phyloP scores from a whole-genome alignment of 2,888 invertebrate genomes.

The Harpalus rufipes region DNA sequence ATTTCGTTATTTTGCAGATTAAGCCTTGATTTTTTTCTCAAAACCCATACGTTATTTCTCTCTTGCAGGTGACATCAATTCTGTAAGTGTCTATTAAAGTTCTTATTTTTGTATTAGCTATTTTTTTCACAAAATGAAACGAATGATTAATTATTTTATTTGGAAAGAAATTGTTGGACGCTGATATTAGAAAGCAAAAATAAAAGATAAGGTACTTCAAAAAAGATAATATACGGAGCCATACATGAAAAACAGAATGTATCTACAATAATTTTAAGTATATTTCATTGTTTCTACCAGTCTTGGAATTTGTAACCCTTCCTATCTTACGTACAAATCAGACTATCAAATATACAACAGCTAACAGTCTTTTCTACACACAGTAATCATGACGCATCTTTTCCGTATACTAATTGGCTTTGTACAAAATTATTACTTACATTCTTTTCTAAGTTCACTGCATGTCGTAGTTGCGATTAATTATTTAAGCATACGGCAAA shows the following conservation, averaged over 20 bases:
- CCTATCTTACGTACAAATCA: constrained; percentile 58
- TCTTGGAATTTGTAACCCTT: constrained; percentile 64
- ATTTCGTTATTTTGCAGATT: too few relatives aligned
- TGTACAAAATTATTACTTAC: constrained; percentile 69
- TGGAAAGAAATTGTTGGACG: neutral
- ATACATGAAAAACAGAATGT: constrained; percentile 61
- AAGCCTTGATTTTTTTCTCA: too few relatives aligned
- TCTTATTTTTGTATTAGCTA: too few relatives aligned
- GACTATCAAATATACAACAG: constrained; percentile 62
- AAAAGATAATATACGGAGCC: constrained; percentile 11
- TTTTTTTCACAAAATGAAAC: too few relatives aligned
- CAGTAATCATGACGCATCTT: constrained; percentile 49
- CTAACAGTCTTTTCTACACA: constrained; percentile 53
- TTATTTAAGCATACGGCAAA: constrained; percentile 62
- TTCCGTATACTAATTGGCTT: constrained; percentile 70
- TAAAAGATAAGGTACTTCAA: constrained; percentile 29
- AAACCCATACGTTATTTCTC: too few relatives aligned
- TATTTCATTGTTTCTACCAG: constrained; percentile 64
- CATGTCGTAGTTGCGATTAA: constrained; percentile 54
- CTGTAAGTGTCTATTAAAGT: too few relatives aligned
- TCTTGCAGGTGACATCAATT: too few relatives aligned
- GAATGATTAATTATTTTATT: too few relatives aligned
- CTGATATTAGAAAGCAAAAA: constrained; percentile 2
- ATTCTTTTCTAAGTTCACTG: constrained; percentile 52
- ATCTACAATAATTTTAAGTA: constrained; percentile 61